Percentiles rank a stretch among this genome's conserved stretches.
phyloP scores from a whole-genome alignment of 1,140 invertebrate species.

The Sesamia nonagrioides region DNA sequence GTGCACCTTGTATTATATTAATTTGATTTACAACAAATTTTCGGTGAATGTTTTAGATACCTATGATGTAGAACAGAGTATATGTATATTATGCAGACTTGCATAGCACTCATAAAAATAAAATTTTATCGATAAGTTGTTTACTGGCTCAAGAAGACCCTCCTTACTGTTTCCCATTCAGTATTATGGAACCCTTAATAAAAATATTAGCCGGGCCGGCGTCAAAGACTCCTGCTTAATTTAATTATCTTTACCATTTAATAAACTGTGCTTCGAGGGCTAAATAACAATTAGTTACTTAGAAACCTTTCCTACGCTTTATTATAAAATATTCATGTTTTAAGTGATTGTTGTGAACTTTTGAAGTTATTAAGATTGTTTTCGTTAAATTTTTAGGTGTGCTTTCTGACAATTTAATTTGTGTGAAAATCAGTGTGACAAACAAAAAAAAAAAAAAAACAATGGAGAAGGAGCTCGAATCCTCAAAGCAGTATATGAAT shows the following conservation, averaged over 20 bases:
- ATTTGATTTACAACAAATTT: too few species aligned
- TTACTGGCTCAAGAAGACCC: background rate
- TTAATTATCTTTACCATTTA: conserved; percentile 80
- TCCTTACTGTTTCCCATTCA: conserved; percentile 41
- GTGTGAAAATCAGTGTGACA: background rate
- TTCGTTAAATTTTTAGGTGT: conserved; percentile 8
- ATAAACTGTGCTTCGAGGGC: conserved; percentile 68
- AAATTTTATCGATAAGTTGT: conserved; percentile 44
- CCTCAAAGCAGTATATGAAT: too few species aligned
- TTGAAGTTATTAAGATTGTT: conserved; percentile 9
- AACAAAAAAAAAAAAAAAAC: background rate
- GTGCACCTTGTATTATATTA: too few species aligned
- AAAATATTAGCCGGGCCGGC: conserved; percentile 78
- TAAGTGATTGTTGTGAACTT: conserved; percentile 35
- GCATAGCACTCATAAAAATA: conserved; percentile 12
- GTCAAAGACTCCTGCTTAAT: conserved; percentile 82
- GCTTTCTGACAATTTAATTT: background rate
- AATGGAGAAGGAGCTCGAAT: too few species aligned
- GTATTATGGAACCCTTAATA: conserved; percentile 65
- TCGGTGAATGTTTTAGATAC: too few species aligned
- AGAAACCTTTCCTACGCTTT: conserved; percentile 31
- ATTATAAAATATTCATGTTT: conserved; percentile 40
- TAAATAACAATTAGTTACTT: conserved; percentile 73
- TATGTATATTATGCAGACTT: too few species aligned
- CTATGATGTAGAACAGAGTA: too few species aligned